Evolutionary conservation across 2,113 vertebrate species (phyloP).

Genomic region (Phrynosoma platyrhinos): DNA sequence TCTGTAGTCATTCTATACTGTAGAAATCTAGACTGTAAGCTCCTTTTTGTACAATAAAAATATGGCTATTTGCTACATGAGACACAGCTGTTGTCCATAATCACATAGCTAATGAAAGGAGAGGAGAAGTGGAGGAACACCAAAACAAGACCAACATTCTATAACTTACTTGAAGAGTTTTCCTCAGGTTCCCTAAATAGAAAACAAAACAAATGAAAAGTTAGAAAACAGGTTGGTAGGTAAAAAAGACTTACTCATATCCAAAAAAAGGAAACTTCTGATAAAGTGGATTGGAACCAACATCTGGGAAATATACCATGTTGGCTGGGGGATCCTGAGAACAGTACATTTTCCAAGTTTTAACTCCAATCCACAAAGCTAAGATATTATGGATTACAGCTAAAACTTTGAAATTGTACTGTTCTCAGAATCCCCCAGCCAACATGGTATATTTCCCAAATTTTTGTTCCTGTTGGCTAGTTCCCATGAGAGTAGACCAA

Average conservation of each 20-base stretch:
- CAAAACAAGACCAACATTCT: conserved; percentile 7
- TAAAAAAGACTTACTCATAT: conserved; percentile 37
- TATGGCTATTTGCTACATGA: neutral
- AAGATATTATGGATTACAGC: too few relatives aligned
- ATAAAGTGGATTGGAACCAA: conserved; percentile 17
- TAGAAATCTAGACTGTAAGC: neutral
- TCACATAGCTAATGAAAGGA: conserved; percentile 3
- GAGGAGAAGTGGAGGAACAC: neutral
- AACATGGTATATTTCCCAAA: too few relatives aligned
- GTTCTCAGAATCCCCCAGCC: too few relatives aligned
- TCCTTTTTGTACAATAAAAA: neutral
- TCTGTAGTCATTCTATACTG: neutral
- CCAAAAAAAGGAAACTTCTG: conserved; percentile 18
- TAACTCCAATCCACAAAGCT: too few relatives aligned
- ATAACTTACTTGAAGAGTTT: conserved; percentile 59
- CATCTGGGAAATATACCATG: neutral
- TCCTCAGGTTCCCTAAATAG: conserved; percentile 53
- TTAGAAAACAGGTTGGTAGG: conserved; percentile 33
- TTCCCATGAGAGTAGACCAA: too few relatives aligned
- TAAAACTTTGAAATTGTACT: too few relatives aligned
- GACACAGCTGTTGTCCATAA: neutral
- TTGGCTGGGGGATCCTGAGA: too few relatives aligned
- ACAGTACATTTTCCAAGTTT: too few relatives aligned
- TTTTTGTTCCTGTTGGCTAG: too few relatives aligned
- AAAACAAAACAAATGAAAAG: conserved; percentile 51